Evolutionary conservation across 1,140 invertebrate genomes (phyloP).

Genomic region (Megalonaias nervosa): DNA sequence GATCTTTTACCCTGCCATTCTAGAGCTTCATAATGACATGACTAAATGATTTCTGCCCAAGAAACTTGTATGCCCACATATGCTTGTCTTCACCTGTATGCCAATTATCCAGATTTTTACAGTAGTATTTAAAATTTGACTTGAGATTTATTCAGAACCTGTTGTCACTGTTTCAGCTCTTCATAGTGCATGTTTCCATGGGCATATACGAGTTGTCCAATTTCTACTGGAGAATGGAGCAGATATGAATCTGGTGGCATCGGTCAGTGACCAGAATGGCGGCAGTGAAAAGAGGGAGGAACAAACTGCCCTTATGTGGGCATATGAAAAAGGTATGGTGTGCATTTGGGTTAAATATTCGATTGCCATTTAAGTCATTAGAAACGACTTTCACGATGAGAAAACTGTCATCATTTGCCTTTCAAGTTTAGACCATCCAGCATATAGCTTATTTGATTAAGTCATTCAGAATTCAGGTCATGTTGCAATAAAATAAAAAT

Average conservation of each 20-base stretch:
- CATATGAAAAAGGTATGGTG: slow-evolving; percentile 71
- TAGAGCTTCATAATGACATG: background rate
- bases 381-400: too few species aligned
- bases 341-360: too few species aligned
- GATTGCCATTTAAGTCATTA: too few species aligned
- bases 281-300: slow-evolving; percentile 69
- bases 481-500: too few species aligned
- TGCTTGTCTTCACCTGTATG: background rate
- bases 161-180: slow-evolving; percentile 56
- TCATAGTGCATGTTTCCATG: slow-evolving; percentile 75
- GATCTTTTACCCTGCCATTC: too few species aligned
- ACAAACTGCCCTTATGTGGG: slow-evolving; percentile 74
- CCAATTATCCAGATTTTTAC: background rate
- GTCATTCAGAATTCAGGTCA: too few species aligned
- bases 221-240: slow-evolving; percentile 73
- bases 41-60: background rate
- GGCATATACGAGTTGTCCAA: slow-evolving; percentile 72
- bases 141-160: background rate
- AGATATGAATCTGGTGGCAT: slow-evolving; percentile 71
- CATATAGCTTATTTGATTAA: too few species aligned
- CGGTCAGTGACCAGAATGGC: slow-evolving; percentile 65
- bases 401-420: too few species aligned
- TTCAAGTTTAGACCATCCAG: too few species aligned
- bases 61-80: background rate
- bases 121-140: background rate